Percentiles rank a stretch among this genome's conserved stretches.
Evolutionary conservation across 2,113 vertebrate genomes (phyloP).

Genomic region (Octodon degus): DNA sequence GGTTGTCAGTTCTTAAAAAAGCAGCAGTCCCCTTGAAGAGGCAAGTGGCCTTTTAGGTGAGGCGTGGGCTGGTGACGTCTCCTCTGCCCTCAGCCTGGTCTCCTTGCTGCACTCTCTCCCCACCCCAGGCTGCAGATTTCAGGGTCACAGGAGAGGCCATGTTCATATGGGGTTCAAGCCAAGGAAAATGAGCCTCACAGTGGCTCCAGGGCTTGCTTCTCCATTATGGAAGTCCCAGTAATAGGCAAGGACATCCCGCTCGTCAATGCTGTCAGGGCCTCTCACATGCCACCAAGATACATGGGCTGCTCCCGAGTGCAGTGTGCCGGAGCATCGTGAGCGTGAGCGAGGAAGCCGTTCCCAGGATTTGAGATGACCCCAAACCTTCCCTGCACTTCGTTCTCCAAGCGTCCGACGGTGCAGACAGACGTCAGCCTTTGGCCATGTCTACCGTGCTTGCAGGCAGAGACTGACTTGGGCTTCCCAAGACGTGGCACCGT

Average conservation of each 20-base stretch:
- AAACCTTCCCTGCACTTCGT: not conserved
- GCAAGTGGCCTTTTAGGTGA: not conserved
- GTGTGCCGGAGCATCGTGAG: not conserved
- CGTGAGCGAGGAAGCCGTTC: not conserved
- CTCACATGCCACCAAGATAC: not conserved
- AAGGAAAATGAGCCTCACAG: not conserved
- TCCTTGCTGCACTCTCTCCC: not conserved
- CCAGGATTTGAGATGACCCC: not conserved
- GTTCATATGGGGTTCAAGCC: not conserved
- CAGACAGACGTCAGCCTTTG: too few relatives aligned
- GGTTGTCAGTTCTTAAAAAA: not conserved
- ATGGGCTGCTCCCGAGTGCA: not conserved
- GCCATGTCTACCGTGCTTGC: not conserved
- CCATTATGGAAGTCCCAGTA: accelerated
- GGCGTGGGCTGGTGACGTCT: accelerated
- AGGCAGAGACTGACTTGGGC: not conserved
- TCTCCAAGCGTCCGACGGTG: accelerated
- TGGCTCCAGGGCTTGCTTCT: not conserved
- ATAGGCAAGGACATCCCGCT: accelerated
- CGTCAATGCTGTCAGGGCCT: not conserved
- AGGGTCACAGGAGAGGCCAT: not conserved
- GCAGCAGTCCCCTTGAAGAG: not conserved
- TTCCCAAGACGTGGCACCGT: not conserved
- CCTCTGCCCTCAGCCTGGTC: not conserved
- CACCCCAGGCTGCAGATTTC: not conserved